These are phyloP conservation scores for Sebastes melanostomus DNA, from an alignment of 2,797 vertebrate species.

Conservation along the genomic window DNA sequence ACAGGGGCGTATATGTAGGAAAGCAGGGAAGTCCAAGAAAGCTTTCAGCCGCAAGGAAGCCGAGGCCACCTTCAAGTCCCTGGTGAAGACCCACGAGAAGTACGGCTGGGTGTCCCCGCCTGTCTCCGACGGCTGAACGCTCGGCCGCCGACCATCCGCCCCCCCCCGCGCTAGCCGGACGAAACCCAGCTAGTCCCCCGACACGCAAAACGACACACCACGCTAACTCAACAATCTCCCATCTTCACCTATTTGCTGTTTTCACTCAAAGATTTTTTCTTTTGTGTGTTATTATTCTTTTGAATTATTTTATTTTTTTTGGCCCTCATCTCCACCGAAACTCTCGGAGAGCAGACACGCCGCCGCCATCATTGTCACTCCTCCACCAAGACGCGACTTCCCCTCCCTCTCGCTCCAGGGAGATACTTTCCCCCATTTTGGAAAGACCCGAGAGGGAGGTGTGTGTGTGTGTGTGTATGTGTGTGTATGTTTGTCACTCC, in stretches of 20 bases:
- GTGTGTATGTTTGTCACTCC: conserved; percentile 30
- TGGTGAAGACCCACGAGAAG: conserved; percentile 99
- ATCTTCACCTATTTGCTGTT: conserved; percentile 46
- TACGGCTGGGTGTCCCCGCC: conserved; percentile 99
- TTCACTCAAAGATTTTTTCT: conserved; percentile 4
- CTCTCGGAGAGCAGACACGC: conserved; percentile 34
- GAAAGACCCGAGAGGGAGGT: conserved; percentile 51
- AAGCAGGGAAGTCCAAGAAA: conserved; percentile 99
- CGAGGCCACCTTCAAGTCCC: conserved; percentile 98
- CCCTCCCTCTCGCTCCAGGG: conserved; percentile 20
- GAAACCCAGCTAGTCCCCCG: conserved; percentile 55
- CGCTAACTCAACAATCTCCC: conserved; percentile 69
- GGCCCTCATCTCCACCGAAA: conserved; percentile 24
- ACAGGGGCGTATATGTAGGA: conserved; percentile 98
- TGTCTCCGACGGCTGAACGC: conserved; percentile 95
- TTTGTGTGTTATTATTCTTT: conserved; percentile 19
- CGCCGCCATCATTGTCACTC: neutral
- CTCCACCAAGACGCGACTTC: conserved; percentile 22
- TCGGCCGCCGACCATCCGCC: neutral
- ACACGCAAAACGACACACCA: conserved; percentile 73
- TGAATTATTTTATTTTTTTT: neutral
- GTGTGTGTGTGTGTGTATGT: conserved; percentile 35
- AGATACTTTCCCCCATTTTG: conserved; percentile 33
- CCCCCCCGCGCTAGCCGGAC: conserved; percentile 56
- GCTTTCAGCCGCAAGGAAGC: conserved; percentile 99